Evolutionary conservation across 2,888 invertebrate genomes (phyloP), one percentile per base, ranked within the genome.

Genomic region (Pandemis heparana): DNA sequence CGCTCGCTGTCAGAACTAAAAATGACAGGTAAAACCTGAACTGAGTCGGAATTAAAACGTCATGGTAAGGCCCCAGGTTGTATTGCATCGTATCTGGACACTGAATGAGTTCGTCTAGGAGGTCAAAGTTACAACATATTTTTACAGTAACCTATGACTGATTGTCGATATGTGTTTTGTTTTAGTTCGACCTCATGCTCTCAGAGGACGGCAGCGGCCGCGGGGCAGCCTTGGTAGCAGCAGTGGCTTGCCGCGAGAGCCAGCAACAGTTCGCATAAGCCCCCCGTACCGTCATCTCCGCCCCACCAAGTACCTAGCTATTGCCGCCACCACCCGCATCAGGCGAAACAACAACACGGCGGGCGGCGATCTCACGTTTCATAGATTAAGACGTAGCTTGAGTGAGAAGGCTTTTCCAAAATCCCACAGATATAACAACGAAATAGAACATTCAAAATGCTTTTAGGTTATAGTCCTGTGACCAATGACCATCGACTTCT

Each of bases 151-250:
- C 18, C 14, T 53, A 23, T 56, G 23, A 12, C 10, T 56, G 23
- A 23, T 4, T 5, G 5, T 5, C 12, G 23, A n/a, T 56, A 18
- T 43, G 18, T 51, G 18, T 51, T 76, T 78, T 78, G 82, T 60
- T 95, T 96, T 95, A 98, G 96, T 99, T 98, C 89, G 97, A 98
- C 89, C 95, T 99, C 81, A 98, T 98, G 98, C 92, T 99, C 72
- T 98, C 98, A 0, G 98, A 99, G 89, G 99, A 99, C 88, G 99
- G 99, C 67, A 98, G 98, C 83, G 99, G 99, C n/a, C 96, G 98
- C 83, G 99, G 99, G 41, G 99, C 99, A 68, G 99, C 99, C 75
- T 93, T 99, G 70, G 98, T 99, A 14, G 99, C 99, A n/a, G 99
- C 99, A 10, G 98, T 99, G 51, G 98, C 98, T 61, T 96, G 96